A percentile compares a stretch with the other conserved stretches of the same genome.
These are phyloP conservation scores for Temnothorax longispinosus DNA, from an alignment of 1,140 invertebrate genomes.

Conservation along the genomic window DNA sequence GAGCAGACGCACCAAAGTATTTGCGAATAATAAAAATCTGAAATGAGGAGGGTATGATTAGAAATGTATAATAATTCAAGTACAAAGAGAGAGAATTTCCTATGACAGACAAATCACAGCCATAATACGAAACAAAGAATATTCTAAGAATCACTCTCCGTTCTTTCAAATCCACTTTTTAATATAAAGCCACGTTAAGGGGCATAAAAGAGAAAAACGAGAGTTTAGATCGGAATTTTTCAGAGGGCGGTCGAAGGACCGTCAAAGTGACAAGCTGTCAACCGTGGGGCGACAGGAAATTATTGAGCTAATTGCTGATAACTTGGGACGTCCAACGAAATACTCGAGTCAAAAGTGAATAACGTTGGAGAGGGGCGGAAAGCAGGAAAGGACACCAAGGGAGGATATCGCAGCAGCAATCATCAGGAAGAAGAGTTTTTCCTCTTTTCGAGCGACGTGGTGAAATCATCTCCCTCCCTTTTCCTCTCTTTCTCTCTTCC, in stretches of 20 bases:
- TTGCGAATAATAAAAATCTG: constrained; percentile 1
- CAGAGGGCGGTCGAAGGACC: constrained; percentile 46
- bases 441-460: constrained; percentile 71
- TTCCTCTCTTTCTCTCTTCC: constrained; percentile 12
- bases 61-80: not conserved
- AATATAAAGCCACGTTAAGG: not conserved
- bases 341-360: constrained; percentile 71
- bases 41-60: not conserved
- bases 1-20: not conserved
- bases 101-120: not conserved
- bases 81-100: not conserved
- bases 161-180: not conserved
- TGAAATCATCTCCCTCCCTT: constrained; percentile 53
- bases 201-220: constrained; percentile 14
- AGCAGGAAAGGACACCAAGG: constrained; percentile 42
- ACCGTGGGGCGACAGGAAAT: constrained; percentile 75
- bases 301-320: constrained; percentile 84
- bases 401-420: constrained; percentile 63
- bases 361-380: not conserved
- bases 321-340: constrained; percentile 77
- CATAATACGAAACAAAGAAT: not conserved
- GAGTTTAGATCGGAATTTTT: constrained; percentile 62
- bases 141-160: not conserved
- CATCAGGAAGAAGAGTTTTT: constrained; percentile 75
- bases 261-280: constrained; percentile 76